These are phyloP conservation scores for Candidula unifasciata DNA, from an alignment of 2,888 invertebrate species.

Conservation along the genomic window DNA sequence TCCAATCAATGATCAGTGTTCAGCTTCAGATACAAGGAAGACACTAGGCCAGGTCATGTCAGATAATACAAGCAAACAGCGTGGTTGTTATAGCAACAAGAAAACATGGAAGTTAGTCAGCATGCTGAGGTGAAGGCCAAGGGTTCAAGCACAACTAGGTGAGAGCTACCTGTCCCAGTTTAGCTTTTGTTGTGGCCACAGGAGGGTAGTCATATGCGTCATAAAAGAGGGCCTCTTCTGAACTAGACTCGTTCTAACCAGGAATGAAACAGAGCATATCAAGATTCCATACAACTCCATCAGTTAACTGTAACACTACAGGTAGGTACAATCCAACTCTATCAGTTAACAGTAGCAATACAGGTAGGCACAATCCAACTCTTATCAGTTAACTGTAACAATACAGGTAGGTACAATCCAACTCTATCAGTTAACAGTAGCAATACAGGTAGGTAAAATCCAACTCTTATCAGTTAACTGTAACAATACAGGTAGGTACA, in stretches of 20 bases:
- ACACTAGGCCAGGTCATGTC: no score
- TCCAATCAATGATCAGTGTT: no score
- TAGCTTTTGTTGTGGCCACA: constrained; percentile 56
- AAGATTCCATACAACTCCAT: neutral
- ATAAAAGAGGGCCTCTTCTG: constrained; percentile 52
- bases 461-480: neutral
- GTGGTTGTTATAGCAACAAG: neutral
- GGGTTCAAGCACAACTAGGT: neutral
- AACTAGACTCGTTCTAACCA: constrained; percentile 50
- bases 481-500: neutral
- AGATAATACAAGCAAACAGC: neutral
- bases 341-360: no score
- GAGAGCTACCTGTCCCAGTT: constrained; percentile 58
- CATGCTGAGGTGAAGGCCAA: constrained; percentile 4
- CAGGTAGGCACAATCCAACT: no score
- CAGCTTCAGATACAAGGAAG: no score
- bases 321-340: neutral
- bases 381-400: neutral
- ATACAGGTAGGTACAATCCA: neutral
- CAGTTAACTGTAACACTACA: neutral
- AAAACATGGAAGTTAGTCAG: neutral
- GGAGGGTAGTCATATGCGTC: constrained; percentile 62
- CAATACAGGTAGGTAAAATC: no score
- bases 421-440: no score
- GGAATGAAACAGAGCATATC: constrained; percentile 13